phyloP scores from a whole-genome alignment of 2,888 invertebrate species.

The Thalpophila matura region DNA sequence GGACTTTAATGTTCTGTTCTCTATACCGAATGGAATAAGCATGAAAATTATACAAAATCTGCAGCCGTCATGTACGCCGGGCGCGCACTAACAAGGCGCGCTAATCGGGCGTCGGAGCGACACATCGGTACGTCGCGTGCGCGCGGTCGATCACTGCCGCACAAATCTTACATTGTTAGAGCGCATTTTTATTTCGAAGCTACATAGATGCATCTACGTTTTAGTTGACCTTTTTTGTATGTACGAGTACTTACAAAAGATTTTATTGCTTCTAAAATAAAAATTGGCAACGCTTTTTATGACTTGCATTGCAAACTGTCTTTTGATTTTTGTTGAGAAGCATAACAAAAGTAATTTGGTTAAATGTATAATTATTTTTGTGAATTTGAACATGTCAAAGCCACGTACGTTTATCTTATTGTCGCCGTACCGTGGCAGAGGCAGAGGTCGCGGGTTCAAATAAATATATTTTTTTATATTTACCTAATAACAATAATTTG shows the following conservation, averaged over 20 bases:
- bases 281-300: no score
- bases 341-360: no score
- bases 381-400: no score
- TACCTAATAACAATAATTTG: no score
- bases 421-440: no score
- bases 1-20: not conserved
- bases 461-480: no score
- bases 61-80: slow-evolving; percentile 53
- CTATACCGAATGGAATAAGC: not conserved
- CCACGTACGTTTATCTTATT: no score
- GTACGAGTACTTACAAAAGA: not conserved
- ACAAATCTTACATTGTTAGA: slow-evolving; percentile 65
- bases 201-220: slow-evolving; percentile 52
- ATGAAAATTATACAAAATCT: slow-evolving; percentile 24
- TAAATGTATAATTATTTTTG: no score
- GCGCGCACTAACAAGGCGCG: slow-evolving; percentile 52
- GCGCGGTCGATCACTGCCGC: slow-evolving; percentile 63
- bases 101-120: slow-evolving; percentile 63
- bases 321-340: no score
- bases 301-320: no score
- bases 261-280: not conserved
- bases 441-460: no score
- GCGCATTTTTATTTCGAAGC: slow-evolving; percentile 49
- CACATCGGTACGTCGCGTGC: slow-evolving; percentile 66
- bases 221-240: slow-evolving; percentile 18